A percentile compares a stretch with the other conserved stretches of the same genome.
phyloP scores from a whole-genome alignment of 2,888 invertebrate species.

The Heliconius hortense region DNA sequence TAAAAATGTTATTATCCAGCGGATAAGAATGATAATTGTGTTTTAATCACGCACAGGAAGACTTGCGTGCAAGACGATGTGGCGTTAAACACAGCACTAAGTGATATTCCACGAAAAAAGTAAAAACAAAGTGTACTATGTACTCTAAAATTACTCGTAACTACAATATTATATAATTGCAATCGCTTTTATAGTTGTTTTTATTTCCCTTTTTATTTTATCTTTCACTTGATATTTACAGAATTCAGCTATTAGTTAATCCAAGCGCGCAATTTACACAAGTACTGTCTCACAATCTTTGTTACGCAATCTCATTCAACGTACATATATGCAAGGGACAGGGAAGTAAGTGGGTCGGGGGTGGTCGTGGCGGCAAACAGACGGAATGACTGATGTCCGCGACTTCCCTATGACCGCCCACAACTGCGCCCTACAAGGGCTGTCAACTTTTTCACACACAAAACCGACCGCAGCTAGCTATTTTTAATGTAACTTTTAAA shows the following conservation, averaged over 20 bases:
- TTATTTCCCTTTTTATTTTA: background rate
- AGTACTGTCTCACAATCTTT: background rate
- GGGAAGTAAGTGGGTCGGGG: constrained; percentile 21
- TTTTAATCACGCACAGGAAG: too few relatives aligned
- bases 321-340: constrained; percentile 13
- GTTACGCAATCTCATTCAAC: constrained; percentile 13
- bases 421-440: constrained; percentile 18
- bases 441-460: constrained; percentile 1
- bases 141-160: background rate
- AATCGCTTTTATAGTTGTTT: background rate
- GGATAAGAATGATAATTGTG: too few relatives aligned
- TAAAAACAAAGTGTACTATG: background rate
- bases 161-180: background rate
- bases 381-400: constrained; percentile 25
- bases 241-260: background rate
- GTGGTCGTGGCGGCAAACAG: constrained; percentile 18
- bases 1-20: too few relatives aligned
- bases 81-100: too few relatives aligned
- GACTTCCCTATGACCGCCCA: constrained; percentile 21
- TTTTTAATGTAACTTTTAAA: background rate
- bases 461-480: background rate
- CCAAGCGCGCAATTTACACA: constrained; percentile 3
- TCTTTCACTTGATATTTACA: background rate
- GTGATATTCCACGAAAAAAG: too few relatives aligned
- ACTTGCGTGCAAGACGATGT: too few relatives aligned